Conservation (phyloP, 2,113 vertebrate genomes). For the Antigone vipio region DNA sequence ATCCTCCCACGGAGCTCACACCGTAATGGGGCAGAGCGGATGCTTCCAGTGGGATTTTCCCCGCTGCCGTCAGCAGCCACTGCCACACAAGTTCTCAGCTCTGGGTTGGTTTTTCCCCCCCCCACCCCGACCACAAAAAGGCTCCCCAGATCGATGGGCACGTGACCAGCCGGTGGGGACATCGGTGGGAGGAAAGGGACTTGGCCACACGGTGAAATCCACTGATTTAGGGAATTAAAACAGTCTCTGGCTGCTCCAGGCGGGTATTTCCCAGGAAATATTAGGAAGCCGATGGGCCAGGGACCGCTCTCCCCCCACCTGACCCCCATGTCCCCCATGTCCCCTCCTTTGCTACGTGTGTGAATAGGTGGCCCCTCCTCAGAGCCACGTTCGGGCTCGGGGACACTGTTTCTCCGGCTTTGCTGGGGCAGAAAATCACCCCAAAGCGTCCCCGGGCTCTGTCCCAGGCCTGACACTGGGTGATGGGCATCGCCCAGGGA, state of each 20-base stretch:
- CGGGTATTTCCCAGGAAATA: not conserved
- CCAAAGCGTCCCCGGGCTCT: not conserved
- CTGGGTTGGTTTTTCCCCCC: not conserved
- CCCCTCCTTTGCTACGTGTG: not conserved
- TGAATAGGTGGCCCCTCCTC: not conserved
- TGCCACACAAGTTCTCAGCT: not conserved
- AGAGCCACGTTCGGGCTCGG: fast-evolving
- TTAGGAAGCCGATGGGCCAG: fast-evolving
- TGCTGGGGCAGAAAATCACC: not conserved
- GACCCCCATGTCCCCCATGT: fast-evolving
- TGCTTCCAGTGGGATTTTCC: not conserved
- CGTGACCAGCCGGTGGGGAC: not conserved
- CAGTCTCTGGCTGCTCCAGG: not conserved
- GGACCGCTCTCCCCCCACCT: fast-evolving
- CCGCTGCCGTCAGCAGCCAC: not conserved
- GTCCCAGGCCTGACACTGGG: fast-evolving
- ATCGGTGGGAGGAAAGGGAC: not conserved
- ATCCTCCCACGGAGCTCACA: not conserved
- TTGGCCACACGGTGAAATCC: not conserved
- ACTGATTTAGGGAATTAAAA: not conserved
- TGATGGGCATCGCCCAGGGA: not conserved
- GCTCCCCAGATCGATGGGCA: not conserved
- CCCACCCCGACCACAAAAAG: not conserved
- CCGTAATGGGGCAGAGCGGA: not conserved
- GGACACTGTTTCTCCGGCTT: not conserved